Conservation (phyloP, 2,888 invertebrate species). For the Muschampia plurimacula region DNA sequence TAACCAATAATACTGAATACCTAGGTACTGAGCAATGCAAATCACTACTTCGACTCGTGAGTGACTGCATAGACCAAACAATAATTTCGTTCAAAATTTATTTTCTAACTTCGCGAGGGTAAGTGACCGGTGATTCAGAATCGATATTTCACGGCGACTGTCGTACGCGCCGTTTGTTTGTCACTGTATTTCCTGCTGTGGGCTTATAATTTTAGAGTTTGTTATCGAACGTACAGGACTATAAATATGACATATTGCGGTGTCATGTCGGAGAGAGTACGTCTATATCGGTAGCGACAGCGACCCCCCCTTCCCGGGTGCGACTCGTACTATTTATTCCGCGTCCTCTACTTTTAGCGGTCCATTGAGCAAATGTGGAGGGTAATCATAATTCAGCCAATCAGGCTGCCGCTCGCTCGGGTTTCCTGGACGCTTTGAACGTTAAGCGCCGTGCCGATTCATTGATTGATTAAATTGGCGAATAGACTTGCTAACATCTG, state of each 20-base stretch:
- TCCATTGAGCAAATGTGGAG: slow-evolving; percentile 59
- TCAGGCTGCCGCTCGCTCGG: slow-evolving; percentile 10
- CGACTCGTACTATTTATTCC: slow-evolving; percentile 66
- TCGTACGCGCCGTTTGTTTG: slow-evolving; percentile 7
- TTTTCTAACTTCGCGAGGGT: slow-evolving; percentile 70
- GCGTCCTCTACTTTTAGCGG: slow-evolving; percentile 59
- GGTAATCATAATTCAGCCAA: slow-evolving; percentile 27
- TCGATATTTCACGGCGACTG: slow-evolving; percentile 21
- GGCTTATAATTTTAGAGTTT: slow-evolving; percentile 21
- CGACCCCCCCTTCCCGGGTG: slow-evolving; percentile 50
- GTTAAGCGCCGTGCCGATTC: slow-evolving; percentile 12
- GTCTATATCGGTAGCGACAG: slow-evolving; percentile 64
- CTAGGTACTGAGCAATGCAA: neutral
- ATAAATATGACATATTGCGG: slow-evolving; percentile 9
- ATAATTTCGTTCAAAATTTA: slow-evolving; percentile 50
- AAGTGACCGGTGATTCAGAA: slow-evolving; percentile 74
- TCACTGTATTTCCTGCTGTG: slow-evolving; percentile 16
- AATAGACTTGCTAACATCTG: slow-evolving; percentile 1
- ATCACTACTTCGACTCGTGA: neutral
- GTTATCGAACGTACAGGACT: slow-evolving; percentile 16
- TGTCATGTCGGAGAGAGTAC: slow-evolving; percentile 26
- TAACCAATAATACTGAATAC: neutral
- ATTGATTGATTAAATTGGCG: slow-evolving; percentile 35
- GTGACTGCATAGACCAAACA: slow-evolving; percentile 16
- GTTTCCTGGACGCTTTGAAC: slow-evolving; percentile 24